A percentile compares a stretch with the other conserved stretches of the same genome.
Conservation (phyloP, 1,140 invertebrate species). For the Camponotus vicinus region DNA sequence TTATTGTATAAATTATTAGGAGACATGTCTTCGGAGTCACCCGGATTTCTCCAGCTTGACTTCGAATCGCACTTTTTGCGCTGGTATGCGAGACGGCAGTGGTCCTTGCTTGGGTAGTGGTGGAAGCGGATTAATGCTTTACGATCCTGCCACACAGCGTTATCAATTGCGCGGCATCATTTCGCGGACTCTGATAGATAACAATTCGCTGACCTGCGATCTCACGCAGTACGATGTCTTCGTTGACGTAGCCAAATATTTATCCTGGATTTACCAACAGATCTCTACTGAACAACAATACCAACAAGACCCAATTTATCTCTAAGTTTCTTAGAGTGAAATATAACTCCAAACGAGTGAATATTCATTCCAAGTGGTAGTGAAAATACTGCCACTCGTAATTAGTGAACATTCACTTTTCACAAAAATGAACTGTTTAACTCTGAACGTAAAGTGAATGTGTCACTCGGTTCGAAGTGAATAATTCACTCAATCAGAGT, state of each 20-base stretch:
- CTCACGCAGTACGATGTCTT: conserved; percentile 87
- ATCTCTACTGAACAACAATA: neutral
- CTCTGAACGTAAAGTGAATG: too few relatives aligned
- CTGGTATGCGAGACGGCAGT: conserved; percentile 86
- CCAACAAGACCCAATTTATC: conserved; percentile 62
- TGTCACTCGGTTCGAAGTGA: too few relatives aligned
- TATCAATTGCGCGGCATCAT: conserved; percentile 88
- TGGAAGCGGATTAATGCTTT: conserved; percentile 87
- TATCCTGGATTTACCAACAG: conserved; percentile 84
- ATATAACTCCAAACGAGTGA: too few relatives aligned
- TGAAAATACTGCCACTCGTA: too few relatives aligned
- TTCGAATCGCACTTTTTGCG: conserved; percentile 88
- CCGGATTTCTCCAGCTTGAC: conserved; percentile 86
- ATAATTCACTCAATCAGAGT: too few relatives aligned
- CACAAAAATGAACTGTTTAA: too few relatives aligned
- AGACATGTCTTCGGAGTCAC: conserved; percentile 87
- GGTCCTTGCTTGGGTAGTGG: conserved; percentile 87
- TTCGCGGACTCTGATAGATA: conserved; percentile 85
- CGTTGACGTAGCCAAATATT: conserved; percentile 87
- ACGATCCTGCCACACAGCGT: conserved; percentile 75
- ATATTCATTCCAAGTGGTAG: too few relatives aligned
- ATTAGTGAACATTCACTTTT: too few relatives aligned
- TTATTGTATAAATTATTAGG: conserved; percentile 78
- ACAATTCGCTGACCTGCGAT: conserved; percentile 84
- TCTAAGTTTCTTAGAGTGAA: too few relatives aligned